phyloP scores from a whole-genome alignment of 2,888 invertebrate species.

The Shargacucullia verbasci region DNA sequence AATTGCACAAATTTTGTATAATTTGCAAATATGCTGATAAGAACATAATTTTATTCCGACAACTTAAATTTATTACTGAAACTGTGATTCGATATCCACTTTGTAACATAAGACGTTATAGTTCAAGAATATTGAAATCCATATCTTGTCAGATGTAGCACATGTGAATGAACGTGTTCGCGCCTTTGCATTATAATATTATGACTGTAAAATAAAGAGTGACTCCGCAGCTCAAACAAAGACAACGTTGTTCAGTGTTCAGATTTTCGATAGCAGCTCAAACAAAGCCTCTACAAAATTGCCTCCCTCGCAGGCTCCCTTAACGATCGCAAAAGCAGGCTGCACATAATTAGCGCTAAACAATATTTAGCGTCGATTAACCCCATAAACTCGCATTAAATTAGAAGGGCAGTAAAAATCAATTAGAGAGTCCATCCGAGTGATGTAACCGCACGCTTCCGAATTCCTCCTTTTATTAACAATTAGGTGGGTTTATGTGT shows the following conservation, averaged over 20 bases:
- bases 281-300: constrained; percentile 64
- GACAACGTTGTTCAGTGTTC: constrained; percentile 24
- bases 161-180: not conserved
- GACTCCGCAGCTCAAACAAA: constrained; percentile 20
- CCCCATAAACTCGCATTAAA: constrained; percentile 79
- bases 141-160: constrained; percentile 4
- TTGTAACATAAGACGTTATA: constrained; percentile 10
- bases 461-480: constrained; percentile 86
- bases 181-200: not conserved
- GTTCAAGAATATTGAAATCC: not conserved
- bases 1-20: constrained; percentile 1
- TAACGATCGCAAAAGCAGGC: constrained; percentile 72
- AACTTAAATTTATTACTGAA: constrained; percentile 8
- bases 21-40: constrained; percentile 15
- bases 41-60: constrained; percentile 12
- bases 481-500: constrained; percentile 88
- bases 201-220: constrained; percentile 1
- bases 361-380: constrained; percentile 80
- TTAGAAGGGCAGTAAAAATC: constrained; percentile 85
- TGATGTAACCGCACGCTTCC: constrained; percentile 85
- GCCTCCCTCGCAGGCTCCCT: constrained; percentile 60
- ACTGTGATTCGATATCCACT: constrained; percentile 3
- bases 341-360: constrained; percentile 80
- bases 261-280: constrained; percentile 52
- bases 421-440: constrained; percentile 79